Evolutionary conservation across 2,888 invertebrate species (phyloP).

Genomic region (Cephus sareptanus): DNA sequence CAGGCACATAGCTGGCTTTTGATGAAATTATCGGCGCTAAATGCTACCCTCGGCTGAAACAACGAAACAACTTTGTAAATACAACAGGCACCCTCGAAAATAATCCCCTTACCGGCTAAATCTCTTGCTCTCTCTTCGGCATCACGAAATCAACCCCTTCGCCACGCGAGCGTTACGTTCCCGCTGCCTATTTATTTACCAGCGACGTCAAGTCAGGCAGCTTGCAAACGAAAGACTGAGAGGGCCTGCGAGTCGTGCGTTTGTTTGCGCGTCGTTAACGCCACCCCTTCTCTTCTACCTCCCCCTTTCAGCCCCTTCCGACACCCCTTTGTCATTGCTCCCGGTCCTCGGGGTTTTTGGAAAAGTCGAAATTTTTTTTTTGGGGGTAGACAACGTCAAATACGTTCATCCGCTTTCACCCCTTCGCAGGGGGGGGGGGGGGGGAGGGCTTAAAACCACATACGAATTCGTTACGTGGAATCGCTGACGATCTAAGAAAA

Average conservation of each 20-base stretch:
- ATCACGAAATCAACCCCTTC: not conserved
- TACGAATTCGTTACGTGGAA: not conserved
- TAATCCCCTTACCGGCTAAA: not conserved
- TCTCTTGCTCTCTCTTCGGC: not conserved
- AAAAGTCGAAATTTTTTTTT: not conserved
- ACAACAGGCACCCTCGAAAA: not conserved
- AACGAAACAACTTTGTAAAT: not conserved
- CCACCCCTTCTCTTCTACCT: not conserved
- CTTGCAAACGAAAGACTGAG: not conserved
- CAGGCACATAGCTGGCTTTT: conserved; percentile 26
- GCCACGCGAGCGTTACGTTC: not conserved
- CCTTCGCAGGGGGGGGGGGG: not conserved
- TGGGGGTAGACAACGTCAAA: fast-evolving
- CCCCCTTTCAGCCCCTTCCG: not conserved
- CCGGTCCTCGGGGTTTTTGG: not conserved
- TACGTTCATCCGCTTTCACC: not conserved
- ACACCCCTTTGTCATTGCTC: not conserved
- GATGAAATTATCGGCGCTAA: conserved; percentile 41
- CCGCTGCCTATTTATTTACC: not conserved
- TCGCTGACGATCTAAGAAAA: not conserved
- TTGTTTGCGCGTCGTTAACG: not conserved
- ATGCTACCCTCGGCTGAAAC: conserved; percentile 18
- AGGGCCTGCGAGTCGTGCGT: not conserved
- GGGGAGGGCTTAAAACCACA: not conserved
- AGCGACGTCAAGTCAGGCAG: not conserved